A percentile compares a stretch with the other conserved stretches of the same genome.
Conservation (phyloP, 2,797 vertebrate species). For the Oophaga sylvatica region DNA sequence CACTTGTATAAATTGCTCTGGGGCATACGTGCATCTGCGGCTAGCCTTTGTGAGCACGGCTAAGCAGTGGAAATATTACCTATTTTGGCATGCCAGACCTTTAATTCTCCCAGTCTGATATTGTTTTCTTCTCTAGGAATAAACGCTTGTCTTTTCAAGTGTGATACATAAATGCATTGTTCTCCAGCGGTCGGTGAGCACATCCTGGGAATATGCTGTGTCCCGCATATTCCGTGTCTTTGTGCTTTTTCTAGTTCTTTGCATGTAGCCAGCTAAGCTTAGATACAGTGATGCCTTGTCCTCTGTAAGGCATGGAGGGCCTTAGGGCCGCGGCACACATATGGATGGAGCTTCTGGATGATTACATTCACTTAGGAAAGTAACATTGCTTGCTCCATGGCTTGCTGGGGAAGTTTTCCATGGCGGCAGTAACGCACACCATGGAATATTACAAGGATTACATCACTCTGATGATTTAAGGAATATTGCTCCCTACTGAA, state of each 20-base stretch:
- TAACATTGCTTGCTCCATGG: not conserved
- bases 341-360: not conserved
- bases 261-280: not conserved
- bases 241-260: not conserved
- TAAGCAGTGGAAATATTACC: constrained; percentile 57
- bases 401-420: not conserved
- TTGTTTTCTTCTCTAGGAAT: constrained; percentile 37
- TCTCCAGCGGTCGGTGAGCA: constrained; percentile 5
- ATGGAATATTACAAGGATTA: not conserved
- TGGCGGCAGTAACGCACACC: not conserved
- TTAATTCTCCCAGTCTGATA: constrained; percentile 56
- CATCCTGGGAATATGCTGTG: constrained; percentile 4
- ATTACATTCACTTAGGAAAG: not conserved
- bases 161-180: constrained; percentile 40
- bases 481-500: not conserved
- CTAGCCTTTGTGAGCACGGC: constrained; percentile 50
- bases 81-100: constrained; percentile 53
- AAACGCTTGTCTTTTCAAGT: constrained; percentile 43
- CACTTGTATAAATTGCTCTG: constrained; percentile 57
- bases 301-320: not conserved
- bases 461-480: not conserved
- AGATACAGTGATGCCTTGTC: not conserved
- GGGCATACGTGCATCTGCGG: constrained; percentile 55
- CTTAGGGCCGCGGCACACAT: not conserved
- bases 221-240: not conserved